Evolutionary conservation across 2,113 vertebrate genomes (phyloP), one percentile per base, ranked within the genome.

Genomic region (Tragelaphus buxtoni): DNA sequence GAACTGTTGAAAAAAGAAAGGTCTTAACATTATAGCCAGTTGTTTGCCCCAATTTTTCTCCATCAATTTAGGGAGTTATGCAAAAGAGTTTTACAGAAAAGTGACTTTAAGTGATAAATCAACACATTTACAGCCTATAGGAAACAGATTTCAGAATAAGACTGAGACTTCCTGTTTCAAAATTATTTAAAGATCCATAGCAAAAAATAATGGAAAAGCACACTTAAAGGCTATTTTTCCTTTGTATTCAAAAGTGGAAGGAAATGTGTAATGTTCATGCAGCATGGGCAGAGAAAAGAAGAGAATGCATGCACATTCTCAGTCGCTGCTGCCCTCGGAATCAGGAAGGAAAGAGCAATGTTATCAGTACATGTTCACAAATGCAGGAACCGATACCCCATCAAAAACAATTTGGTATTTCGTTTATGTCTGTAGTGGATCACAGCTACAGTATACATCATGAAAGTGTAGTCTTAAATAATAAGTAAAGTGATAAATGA

Each of bases 111-210:
- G 30, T n/a, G 14, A 82, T 49, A 80, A 95, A 20, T 61, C 14
- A 45, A 35, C 51, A 56, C 35, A 90, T 76, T 69, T 35, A 49
- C 7, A 14, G 17, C 58, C 5, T 4, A 10, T 74, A 4, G 65
- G 55, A 94, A 83, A 84, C 56, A 49, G 32, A 79, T 81, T 97
- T 88, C 80, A 90, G 45, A 2, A 82, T 61, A 45, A 83, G 16
- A 76, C 3, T 47, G 76, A 83, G 72, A 45, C 16, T 80, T 92
- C 69, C 61, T 97, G 61, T 63, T 97, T 86, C n/a, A 61, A 60
- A 91, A 65, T 87, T 45, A 85, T 60, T 94, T 82, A 86, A 85
- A 94, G 65, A 35, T 45, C 9, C 39, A 87, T 8, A 49, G 47
- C 51, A 72, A 94, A 93, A 72, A 76, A 80, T 45, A 94, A 86